Percentiles rank a stretch among this genome's conserved stretches.
Evolutionary conservation across 2,113 vertebrate species (phyloP).

Genomic region (Verasper variegatus): DNA sequence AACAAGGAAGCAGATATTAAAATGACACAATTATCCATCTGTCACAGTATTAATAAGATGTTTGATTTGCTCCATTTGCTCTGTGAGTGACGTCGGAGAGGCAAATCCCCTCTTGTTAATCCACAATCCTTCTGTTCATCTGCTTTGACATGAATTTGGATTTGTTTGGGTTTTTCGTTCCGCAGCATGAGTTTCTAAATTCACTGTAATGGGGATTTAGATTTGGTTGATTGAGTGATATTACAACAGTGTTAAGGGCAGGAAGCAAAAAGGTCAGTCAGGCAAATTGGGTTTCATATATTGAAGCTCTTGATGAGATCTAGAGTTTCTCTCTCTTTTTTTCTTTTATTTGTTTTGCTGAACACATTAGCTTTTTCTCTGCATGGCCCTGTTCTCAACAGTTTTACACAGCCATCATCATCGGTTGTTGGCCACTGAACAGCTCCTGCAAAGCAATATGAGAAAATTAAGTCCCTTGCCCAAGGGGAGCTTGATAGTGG

Average conservation of each 20-base stretch:
- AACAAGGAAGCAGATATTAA: slow-evolving; percentile 78
- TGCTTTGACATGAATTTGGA: slow-evolving; percentile 78
- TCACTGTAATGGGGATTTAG: slow-evolving; percentile 69
- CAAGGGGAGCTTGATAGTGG: slow-evolving; percentile 50
- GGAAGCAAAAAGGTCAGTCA: slow-evolving; percentile 29
- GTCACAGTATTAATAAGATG: slow-evolving; percentile 78
- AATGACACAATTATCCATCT: slow-evolving; percentile 81
- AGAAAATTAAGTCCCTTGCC: slow-evolving; percentile 44
- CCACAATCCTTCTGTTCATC: slow-evolving; percentile 81
- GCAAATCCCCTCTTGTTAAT: slow-evolving; percentile 80
- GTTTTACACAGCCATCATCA: slow-evolving; percentile 46
- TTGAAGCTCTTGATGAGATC: slow-evolving; percentile 23
- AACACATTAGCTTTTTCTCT: slow-evolving; percentile 30
- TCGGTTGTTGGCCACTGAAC: slow-evolving; percentile 34
- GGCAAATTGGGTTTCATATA: slow-evolving; percentile 1
- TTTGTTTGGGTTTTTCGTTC: slow-evolving; percentile 75
- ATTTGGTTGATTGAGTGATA: slow-evolving; percentile 66
- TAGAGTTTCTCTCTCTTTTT: slow-evolving; percentile 10
- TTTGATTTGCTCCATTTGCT: slow-evolving; percentile 79
- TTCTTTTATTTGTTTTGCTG: neutral
- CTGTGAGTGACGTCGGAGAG: slow-evolving; percentile 68
- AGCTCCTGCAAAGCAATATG: slow-evolving; percentile 32
- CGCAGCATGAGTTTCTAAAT: slow-evolving; percentile 56
- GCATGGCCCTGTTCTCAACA: neutral
- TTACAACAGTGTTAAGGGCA: slow-evolving; percentile 47